Conservation (phyloP, 2,113 vertebrate species). For the Daubentonia madagascariensis region DNA sequence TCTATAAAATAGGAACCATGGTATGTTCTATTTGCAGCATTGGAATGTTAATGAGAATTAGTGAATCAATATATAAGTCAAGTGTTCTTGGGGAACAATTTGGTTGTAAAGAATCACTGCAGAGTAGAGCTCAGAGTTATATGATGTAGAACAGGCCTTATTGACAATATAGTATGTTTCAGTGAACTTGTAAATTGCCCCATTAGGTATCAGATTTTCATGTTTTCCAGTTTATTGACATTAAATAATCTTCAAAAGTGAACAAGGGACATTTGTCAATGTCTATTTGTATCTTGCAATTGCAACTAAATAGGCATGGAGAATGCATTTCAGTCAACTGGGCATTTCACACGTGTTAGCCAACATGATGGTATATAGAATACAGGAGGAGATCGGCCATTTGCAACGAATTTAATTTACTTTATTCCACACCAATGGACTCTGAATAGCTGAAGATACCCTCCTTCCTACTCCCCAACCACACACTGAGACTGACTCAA, state of each 20-base stretch:
- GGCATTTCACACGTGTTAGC: background rate
- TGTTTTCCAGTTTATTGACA: slow-evolving; percentile 1
- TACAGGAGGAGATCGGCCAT: background rate
- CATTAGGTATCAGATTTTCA: slow-evolving; percentile 8
- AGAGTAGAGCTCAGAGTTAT: background rate
- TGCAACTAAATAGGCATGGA: background rate
- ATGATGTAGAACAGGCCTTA: background rate
- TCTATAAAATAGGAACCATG: background rate
- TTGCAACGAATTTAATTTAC: background rate
- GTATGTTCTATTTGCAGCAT: background rate
- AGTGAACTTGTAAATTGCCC: background rate
- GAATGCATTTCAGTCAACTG: background rate
- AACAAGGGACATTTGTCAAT: slow-evolving; percentile 22
- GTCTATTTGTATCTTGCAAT: background rate
- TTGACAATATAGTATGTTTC: background rate
- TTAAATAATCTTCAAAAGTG: slow-evolving; percentile 34
- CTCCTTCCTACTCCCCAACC: background rate
- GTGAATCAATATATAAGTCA: slow-evolving; percentile 2
- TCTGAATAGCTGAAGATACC: background rate
- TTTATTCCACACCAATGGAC: background rate
- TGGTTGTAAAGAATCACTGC: background rate
- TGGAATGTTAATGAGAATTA: background rate
- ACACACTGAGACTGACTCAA: background rate
- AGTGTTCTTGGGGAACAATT: background rate
- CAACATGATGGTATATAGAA: background rate